Percentiles rank a stretch among this genome's conserved stretches.
These are phyloP conservation scores for Chloroceryle amazona DNA, from an alignment of 2,797 vertebrate genomes.

Conservation along the genomic window DNA sequence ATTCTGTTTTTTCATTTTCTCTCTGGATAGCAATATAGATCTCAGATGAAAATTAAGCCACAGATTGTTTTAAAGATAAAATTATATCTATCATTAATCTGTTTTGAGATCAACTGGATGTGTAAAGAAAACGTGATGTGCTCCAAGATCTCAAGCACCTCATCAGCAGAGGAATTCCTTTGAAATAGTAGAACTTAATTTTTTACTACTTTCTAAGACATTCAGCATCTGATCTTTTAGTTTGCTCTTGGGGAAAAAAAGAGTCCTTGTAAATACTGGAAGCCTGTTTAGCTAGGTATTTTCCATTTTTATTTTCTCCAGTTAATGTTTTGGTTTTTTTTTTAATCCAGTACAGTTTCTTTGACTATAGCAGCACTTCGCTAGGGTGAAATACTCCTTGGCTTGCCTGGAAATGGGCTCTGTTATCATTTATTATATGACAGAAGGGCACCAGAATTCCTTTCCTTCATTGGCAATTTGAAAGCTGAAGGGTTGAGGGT, in stretches of 20 bases:
- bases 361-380: not conserved
- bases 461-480: not conserved
- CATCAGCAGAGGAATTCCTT: not conserved
- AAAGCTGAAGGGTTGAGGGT: not conserved
- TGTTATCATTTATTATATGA: not conserved
- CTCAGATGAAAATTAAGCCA: not conserved
- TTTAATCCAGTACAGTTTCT: not conserved
- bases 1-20: not conserved
- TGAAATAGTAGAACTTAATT: not conserved
- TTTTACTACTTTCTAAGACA: not conserved
- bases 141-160: not conserved
- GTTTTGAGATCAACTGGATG: not conserved
- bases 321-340: not conserved
- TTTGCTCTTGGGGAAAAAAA: not conserved
- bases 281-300: not conserved
- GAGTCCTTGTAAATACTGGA: not conserved
- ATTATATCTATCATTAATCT: not conserved
- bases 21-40: not conserved
- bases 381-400: not conserved
- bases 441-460: not conserved
- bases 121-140: not conserved
- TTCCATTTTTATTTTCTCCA: not conserved
- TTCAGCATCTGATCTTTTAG: not conserved
- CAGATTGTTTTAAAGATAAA: not conserved
- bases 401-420: not conserved